Evolutionary conservation across 2,797 vertebrate genomes (phyloP).

Genomic region (Heterohyrax brucei): DNA sequence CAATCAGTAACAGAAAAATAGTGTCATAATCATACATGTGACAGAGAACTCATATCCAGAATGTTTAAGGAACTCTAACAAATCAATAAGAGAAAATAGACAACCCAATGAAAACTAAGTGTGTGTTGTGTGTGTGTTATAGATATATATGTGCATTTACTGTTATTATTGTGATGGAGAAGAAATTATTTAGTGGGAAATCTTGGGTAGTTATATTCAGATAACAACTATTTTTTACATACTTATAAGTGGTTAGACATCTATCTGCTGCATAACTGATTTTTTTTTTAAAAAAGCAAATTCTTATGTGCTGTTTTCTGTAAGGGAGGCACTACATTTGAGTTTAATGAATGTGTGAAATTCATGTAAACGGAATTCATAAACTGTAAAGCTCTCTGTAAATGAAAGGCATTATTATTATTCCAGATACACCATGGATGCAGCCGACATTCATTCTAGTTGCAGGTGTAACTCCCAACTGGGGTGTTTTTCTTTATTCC

Average conservation of each 20-base stretch:
- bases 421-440: conserved; percentile 63
- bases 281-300: conserved; percentile 11
- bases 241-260: background rate
- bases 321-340: background rate
- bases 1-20: background rate
- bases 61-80: background rate
- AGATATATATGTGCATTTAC: background rate
- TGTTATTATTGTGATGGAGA: background rate
- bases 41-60: conserved; percentile 47
- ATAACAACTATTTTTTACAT: background rate
- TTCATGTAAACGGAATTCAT: conserved; percentile 12
- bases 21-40: conserved; percentile 17
- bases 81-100: conserved; percentile 35
- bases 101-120: background rate
- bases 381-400: conserved; percentile 48
- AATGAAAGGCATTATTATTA: conserved; percentile 59
- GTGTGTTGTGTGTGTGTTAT: background rate
- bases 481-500: conserved; percentile 74
- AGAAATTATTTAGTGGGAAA: conserved; percentile 45
- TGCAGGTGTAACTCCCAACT: conserved; percentile 74
- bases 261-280: background rate
- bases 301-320: background rate
- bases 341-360: conserved; percentile 29
- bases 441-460: conserved; percentile 49
- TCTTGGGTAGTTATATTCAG: background rate